A percentile compares a stretch with the other conserved stretches of the same genome.
Conservation (phyloP, 2,888 invertebrate species). For the Eristalinus aeneus region DNA sequence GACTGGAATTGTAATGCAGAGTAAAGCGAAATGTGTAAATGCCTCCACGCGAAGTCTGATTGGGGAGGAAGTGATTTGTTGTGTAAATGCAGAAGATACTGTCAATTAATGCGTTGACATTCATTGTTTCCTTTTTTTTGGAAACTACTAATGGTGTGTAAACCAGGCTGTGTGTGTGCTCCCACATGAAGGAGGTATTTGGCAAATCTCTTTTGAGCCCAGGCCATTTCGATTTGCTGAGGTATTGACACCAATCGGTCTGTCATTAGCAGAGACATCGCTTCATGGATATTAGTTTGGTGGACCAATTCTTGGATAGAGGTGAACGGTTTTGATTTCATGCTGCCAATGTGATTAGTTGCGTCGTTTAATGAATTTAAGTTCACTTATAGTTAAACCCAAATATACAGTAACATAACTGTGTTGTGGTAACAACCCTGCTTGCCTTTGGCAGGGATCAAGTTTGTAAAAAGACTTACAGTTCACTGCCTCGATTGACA, state of each 20-base stretch:
- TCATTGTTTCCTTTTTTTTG: constrained; percentile 6
- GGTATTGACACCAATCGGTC: not conserved
- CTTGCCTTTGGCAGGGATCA: too few relatives aligned
- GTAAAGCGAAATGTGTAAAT: constrained; percentile 36
- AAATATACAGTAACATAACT: too few relatives aligned
- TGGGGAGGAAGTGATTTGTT: constrained; percentile 50
- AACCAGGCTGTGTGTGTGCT: constrained; percentile 5
- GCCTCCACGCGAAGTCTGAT: constrained; percentile 25
- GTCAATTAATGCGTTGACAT: constrained; percentile 49
- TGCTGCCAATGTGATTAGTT: not conserved
- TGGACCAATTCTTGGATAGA: not conserved
- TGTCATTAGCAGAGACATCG: not conserved
- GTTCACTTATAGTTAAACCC: too few relatives aligned
- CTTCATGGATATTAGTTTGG: not conserved
- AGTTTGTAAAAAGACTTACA: too few relatives aligned
- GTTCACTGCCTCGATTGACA: too few relatives aligned
- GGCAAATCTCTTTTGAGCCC: not conserved
- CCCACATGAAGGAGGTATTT: not conserved
- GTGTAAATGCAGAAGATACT: constrained; percentile 25
- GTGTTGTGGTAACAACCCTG: too few relatives aligned
- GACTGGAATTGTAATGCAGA: not conserved
- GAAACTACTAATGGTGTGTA: constrained; percentile 21
- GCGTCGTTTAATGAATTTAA: not conserved
- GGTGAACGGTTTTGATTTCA: not conserved
- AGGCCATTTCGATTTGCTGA: not conserved